Base-by-base conservation (phyloP, 1,140 invertebrate genomes). In the Lerema accius region DNA sequence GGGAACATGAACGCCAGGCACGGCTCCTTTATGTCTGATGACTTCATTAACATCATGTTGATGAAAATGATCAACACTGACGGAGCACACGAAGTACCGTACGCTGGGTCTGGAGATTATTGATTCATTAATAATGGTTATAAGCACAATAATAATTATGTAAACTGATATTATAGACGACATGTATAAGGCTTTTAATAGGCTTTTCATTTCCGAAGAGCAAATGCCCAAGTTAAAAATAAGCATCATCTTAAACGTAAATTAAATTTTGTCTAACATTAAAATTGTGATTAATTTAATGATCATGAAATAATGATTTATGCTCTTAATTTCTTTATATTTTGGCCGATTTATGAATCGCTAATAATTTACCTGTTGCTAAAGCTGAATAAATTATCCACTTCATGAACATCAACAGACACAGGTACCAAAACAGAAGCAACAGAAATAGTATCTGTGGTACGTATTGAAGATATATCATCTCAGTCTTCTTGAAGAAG, bases 21-120 rank as follows among this genome's bases (percentile, higher is more conserved):
- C 0, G 92, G 90, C 1, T 59, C 15, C 1, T 82, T 63, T 0
- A 72, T 65, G 3, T 85, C 78, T 4, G 92, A 86, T 3, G 70
- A 80, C 73, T 96, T 97, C 46, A 96, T 94, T 3, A 98, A 82
- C 28, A 98, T 95, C 97, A 98, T 98, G 76, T 98, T 98, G 76
- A 98, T 98, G 79, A 98, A 97, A 0, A 96, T 96, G 35, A 98
- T 97, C 15, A 98, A 90, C 64, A 98, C 95, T 3, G 96, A 96
- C 1, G 97, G 97, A 0, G 97, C 96, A 86, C 97, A 98, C 0
- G 87, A 91, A 0, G 93, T 86, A 9, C 89, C 84, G 65, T 84
- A 73, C 35, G 89, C 86, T 6, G 76, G 71, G 48, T 90, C 87
- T 90, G 65, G n/a, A 40, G 51, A 43, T 43, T 17, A 32, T n/a